These are phyloP conservation scores for Serinus canaria DNA, from an alignment of 2,113 vertebrate species.

Conservation along the genomic window DNA sequence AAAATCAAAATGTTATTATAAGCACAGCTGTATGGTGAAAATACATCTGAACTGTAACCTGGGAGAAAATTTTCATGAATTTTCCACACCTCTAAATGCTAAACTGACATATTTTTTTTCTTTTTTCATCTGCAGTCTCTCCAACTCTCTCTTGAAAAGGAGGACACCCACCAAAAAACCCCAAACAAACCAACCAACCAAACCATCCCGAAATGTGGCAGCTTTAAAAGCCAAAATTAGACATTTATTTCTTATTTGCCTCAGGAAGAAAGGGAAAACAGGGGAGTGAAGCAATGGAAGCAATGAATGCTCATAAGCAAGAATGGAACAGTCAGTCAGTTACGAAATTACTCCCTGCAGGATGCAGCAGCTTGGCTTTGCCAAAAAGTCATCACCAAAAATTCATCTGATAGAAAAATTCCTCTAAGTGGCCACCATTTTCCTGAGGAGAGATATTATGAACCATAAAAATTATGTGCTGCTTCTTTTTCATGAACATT, in stretches of 20 bases:
- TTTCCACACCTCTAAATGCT: not conserved
- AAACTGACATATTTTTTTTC: not conserved
- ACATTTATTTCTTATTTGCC: not conserved
- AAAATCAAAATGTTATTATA: not conserved
- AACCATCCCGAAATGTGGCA: not conserved
- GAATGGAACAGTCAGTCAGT: not conserved
- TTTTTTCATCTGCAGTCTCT: not conserved
- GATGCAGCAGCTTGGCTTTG: not conserved
- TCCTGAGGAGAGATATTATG: not conserved
- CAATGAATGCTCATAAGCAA: not conserved
- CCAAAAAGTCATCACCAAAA: constrained; percentile 19
- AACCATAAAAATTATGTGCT: constrained; percentile 37
- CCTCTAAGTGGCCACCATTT: not conserved
- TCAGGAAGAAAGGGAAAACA: not conserved
- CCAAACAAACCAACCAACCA: not conserved
- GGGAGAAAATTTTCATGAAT: not conserved
- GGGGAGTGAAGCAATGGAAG: not conserved
- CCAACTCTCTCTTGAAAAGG: not conserved
- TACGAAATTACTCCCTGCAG: not conserved
- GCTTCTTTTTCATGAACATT: constrained; percentile 35
- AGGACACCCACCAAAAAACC: not conserved
- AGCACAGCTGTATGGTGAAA: not conserved
- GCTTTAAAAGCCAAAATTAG: not conserved
- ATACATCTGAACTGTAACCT: not conserved
- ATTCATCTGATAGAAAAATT: not conserved